A percentile compares a stretch with the other conserved stretches of the same genome.
These are phyloP conservation scores for Arothron firmamentum DNA, from an alignment of 2,113 vertebrate genomes.

Conservation along the genomic window DNA sequence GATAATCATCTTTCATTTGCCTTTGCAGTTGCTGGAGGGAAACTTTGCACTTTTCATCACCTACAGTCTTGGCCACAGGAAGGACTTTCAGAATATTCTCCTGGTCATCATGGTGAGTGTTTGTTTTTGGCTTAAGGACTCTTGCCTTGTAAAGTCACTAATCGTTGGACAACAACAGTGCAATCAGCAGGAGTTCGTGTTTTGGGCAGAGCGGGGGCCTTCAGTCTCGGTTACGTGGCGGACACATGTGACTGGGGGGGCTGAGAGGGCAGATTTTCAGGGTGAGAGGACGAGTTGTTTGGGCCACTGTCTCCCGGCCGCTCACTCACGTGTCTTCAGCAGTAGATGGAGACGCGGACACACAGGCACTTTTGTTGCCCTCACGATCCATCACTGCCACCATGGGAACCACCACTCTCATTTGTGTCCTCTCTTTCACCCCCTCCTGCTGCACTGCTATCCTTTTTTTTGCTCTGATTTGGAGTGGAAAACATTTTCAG, in stretches of 20 bases:
- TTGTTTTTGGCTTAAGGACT: neutral
- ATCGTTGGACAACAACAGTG: neutral
- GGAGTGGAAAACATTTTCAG: constrained; percentile 20
- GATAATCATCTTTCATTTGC: neutral
- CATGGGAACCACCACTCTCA: constrained; percentile 30
- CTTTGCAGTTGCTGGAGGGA: constrained; percentile 86
- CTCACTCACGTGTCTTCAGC: constrained; percentile 6
- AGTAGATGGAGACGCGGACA: constrained; percentile 21
- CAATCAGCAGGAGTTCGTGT: neutral
- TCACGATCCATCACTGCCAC: constrained; percentile 25
- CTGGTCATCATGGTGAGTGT: constrained; percentile 90
- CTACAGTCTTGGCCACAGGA: constrained; percentile 86
- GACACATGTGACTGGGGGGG: neutral
- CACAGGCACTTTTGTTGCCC: constrained; percentile 48
- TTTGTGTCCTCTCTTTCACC: neutral
- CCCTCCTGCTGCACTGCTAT: constrained; percentile 12
- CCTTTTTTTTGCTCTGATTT: constrained; percentile 2
- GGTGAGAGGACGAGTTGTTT: constrained; percentile 47
- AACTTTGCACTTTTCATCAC: constrained; percentile 96
- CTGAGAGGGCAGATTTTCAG: constrained; percentile 44
- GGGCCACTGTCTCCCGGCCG: constrained; percentile 24
- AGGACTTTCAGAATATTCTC: constrained; percentile 91
- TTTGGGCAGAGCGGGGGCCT: neutral
- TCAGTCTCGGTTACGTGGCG: constrained; percentile 2
- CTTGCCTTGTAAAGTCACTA: neutral